Evolutionary conservation across 2,888 invertebrate species (phyloP).

Genomic region (Pimpla rufipes): DNA sequence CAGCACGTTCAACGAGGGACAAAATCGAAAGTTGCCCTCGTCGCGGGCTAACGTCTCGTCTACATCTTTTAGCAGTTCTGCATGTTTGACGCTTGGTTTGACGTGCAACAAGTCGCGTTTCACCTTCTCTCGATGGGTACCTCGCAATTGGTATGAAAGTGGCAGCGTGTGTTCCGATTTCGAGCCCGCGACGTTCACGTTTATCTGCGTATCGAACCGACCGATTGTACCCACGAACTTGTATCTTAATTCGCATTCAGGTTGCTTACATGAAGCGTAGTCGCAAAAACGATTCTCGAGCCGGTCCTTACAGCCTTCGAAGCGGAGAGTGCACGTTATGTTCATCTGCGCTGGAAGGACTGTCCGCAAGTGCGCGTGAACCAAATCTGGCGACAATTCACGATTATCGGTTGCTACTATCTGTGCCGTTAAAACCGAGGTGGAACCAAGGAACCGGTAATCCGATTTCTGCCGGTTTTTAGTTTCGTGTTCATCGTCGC

Average conservation of each 20-base stretch:
- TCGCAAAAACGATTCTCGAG: neutral
- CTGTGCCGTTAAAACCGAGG: neutral
- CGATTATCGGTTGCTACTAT: slow-evolving; percentile 3
- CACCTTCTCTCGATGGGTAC: slow-evolving; percentile 10
- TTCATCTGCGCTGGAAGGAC: slow-evolving; percentile 23
- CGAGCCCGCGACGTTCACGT: slow-evolving; percentile 32
- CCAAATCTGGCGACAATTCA: slow-evolving; percentile 7
- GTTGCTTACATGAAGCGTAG: slow-evolving; percentile 46
- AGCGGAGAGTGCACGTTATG: slow-evolving; percentile 33
- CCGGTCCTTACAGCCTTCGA: slow-evolving; percentile 39
- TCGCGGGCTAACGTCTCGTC: slow-evolving; percentile 38
- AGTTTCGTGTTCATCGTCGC: neutral
- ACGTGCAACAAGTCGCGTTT: slow-evolving; percentile 18
- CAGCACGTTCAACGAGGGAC: slow-evolving; percentile 34
- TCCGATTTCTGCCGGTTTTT: neutral
- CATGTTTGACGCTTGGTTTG: slow-evolving; percentile 36
- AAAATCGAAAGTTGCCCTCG: slow-evolving; percentile 41
- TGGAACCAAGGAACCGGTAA: neutral
- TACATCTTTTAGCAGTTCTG: slow-evolving; percentile 18
- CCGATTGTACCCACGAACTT: slow-evolving; percentile 32
- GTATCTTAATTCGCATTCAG: slow-evolving; percentile 35
- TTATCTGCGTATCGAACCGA: neutral
- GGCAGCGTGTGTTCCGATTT: slow-evolving; percentile 40
- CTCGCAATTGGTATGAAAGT: slow-evolving; percentile 40
- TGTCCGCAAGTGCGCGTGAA: slow-evolving; percentile 21